phyloP scores from a whole-genome alignment of 2,888 invertebrate genomes.

The Calliopum simillimum region DNA sequence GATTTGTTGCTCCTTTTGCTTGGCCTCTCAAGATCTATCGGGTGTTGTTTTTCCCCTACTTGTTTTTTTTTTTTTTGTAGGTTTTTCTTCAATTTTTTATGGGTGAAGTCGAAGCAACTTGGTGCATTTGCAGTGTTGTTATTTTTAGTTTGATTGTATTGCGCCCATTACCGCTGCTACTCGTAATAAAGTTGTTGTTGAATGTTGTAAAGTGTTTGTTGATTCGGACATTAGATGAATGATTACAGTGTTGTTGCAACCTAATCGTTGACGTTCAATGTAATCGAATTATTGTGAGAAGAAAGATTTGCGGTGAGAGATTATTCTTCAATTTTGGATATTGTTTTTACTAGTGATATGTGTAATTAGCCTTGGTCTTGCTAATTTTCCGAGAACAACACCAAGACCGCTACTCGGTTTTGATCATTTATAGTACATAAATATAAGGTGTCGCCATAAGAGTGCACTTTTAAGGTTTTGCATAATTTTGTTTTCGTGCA shows the following conservation, averaged over 20 bases:
- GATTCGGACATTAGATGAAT: slow-evolving; percentile 23
- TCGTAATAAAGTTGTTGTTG: slow-evolving; percentile 31
- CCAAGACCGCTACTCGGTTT: no score
- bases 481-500: no score
- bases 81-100: slow-evolving; percentile 24
- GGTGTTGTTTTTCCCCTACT: neutral
- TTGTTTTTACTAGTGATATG: no score
- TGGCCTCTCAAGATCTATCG: neutral
- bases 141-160: slow-evolving; percentile 3
- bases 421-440: no score
- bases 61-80: slow-evolving; percentile 35
- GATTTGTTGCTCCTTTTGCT: neutral
- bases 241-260: slow-evolving; percentile 24
- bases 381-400: no score
- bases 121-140: slow-evolving; percentile 35
- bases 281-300: neutral
- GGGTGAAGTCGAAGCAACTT: slow-evolving; percentile 29
- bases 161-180: neutral
- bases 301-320: no score
- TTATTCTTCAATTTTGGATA: no score
- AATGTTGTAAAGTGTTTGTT: slow-evolving; percentile 22
- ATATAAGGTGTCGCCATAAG: no score
- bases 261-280: slow-evolving; percentile 28
- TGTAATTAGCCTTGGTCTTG: no score
- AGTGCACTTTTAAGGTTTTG: neutral